These are phyloP conservation scores for Idaea aversata DNA, from an alignment of 2,888 invertebrate species.

Conservation along the genomic window DNA sequence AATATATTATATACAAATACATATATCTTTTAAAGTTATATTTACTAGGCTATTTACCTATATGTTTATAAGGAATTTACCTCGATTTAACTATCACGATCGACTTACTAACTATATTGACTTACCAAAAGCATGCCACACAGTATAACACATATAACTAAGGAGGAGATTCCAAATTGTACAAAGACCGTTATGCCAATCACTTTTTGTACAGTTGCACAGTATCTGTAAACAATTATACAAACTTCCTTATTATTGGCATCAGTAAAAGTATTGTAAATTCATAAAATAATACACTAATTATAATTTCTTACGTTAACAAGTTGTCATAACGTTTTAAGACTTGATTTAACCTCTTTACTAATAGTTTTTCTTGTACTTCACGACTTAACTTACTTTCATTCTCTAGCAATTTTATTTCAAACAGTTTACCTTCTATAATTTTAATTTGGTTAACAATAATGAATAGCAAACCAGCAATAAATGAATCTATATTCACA, in stretches of 20 bases:
- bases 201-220: slow-evolving; percentile 44
- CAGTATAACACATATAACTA: slow-evolving; percentile 56
- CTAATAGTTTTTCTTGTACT: slow-evolving; percentile 29
- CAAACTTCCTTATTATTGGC: slow-evolving; percentile 9
- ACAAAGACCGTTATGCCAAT: slow-evolving; percentile 52
- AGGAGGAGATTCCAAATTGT: slow-evolving; percentile 52
- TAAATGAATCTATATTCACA: slow-evolving; percentile 53
- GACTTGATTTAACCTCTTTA: slow-evolving; percentile 20
- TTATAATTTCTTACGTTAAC: slow-evolving; percentile 42
- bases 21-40: no score
- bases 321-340: slow-evolving; percentile 52
- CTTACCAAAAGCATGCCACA: slow-evolving; percentile 53
- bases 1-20: no score
- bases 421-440: slow-evolving; percentile 45
- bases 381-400: slow-evolving; percentile 26
- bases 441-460: slow-evolving; percentile 52
- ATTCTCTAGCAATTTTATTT: slow-evolving; percentile 35
- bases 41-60: no score
- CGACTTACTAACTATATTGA: slow-evolving; percentile 5
- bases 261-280: neutral
- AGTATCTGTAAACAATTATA: slow-evolving; percentile 46
- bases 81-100: slow-evolving; percentile 1
- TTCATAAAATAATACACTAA: neutral
- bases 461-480: slow-evolving; percentile 50
- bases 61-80: no score